These are phyloP conservation scores for Paedocypris micromegethes DNA, from an alignment of 2,797 vertebrate genomes.

Conservation along the genomic window DNA sequence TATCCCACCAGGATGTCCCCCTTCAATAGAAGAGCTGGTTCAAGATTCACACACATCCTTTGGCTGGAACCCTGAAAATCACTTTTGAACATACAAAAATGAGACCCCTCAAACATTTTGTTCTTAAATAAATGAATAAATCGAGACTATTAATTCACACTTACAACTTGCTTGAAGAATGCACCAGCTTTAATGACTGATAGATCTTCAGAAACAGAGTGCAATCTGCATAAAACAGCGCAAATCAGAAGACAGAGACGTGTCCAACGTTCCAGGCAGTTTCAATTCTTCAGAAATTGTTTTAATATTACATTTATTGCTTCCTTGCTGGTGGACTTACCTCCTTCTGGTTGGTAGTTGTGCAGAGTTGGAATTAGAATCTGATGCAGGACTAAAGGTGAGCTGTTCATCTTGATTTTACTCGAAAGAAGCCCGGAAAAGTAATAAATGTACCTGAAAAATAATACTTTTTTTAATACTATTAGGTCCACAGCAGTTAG, in stretches of 20 bases:
- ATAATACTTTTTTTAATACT: slow-evolving; percentile 14
- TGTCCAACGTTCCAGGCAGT: too few species aligned
- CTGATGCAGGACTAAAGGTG: slow-evolving; percentile 82
- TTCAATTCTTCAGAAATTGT: too few species aligned
- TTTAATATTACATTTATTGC: too few species aligned
- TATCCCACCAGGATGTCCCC: slow-evolving; percentile 87
- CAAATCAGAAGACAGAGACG: not conserved
- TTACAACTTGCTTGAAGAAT: slow-evolving; percentile 87
- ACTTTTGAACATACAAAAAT: slow-evolving; percentile 52
- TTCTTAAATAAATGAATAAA: too few species aligned
- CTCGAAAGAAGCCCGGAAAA: slow-evolving; percentile 83
- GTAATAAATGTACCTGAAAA: slow-evolving; percentile 81
- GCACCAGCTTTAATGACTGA: slow-evolving; percentile 85
- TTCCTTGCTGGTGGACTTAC: slow-evolving; percentile 52
- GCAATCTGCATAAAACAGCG: slow-evolving; percentile 68
- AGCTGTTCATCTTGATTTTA: slow-evolving; percentile 87
- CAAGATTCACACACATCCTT: slow-evolving; percentile 77
- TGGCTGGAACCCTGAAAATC: slow-evolving; percentile 69
- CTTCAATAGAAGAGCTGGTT: slow-evolving; percentile 83
- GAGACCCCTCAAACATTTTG: too few species aligned
- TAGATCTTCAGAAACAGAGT: slow-evolving; percentile 90
- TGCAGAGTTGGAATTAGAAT: slow-evolving; percentile 63
- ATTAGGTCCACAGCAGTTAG: not conserved
- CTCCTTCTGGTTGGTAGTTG: slow-evolving; percentile 74
- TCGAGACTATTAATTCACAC: slow-evolving; percentile 52